Base-by-base conservation (phyloP, 2,113 vertebrate species). In the Tiliqua scincoides region DNA sequence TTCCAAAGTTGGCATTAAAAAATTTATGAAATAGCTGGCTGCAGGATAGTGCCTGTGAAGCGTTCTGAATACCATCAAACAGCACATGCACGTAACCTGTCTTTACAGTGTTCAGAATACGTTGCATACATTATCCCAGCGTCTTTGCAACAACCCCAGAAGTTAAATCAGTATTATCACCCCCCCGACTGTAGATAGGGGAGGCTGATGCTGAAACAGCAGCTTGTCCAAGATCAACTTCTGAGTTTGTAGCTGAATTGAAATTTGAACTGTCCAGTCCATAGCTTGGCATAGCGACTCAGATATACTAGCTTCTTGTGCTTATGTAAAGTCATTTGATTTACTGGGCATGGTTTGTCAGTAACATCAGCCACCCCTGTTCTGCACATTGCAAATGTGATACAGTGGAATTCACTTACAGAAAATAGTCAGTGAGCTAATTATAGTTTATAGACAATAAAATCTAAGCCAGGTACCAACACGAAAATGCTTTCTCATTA, bases 401-500 rank as follows among this genome's bases (percentile, higher is more conserved):
- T 59, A 14, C 14, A 23, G 18, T 54, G 20, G 48, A 20, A 63
- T 63, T 27, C 57, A 48, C 12, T 75, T 84, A 15, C 17, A 48
- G 15, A 59, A 76, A 9, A 76, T 30, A 54, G 25, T 12, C 35
- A 61, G 52, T 25, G 6, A 71, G 17, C 23, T 12, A 35, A 67
- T 35, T 20, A 25, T 27, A 67, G 48, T 37, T 37, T 27, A 9
- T 59, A 8, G 57, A 32, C 23, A 32, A 23, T 11, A 9, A 70
- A 32, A 48, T 35, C 54, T 63, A 40, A 74, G 18, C 7, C 4
- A 14, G 11, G 37, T 23, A 72, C 43, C 4, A 1, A 61, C 15
- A 6, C 17, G 43, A 23, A 54, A 25, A 15, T n/a, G 40, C 17
- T 48, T 72, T 40, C 79, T 74, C 1, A 0, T 91, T 96, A 97